A percentile compares a stretch with the other conserved stretches of the same genome.
These are phyloP conservation scores for Oedothorax gibbosus DNA, from an alignment of 1,140 invertebrate species.

Conservation along the genomic window DNA sequence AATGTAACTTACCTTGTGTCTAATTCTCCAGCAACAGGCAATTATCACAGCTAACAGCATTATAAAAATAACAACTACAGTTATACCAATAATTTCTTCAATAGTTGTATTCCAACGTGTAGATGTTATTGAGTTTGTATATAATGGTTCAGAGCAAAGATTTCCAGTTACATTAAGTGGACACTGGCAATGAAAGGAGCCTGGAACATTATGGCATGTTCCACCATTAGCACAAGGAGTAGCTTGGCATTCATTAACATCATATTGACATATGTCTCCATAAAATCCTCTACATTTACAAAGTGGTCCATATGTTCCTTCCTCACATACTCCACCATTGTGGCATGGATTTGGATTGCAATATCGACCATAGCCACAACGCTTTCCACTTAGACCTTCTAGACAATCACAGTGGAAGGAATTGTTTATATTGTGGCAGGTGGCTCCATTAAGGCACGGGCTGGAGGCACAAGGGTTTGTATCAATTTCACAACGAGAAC, in stretches of 20 bases:
- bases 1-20: constrained; percentile 41
- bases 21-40: constrained; percentile 62
- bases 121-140: constrained; percentile 73
- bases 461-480: constrained; percentile 88
- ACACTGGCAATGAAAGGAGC: constrained; percentile 78
- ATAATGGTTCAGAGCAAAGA: constrained; percentile 74
- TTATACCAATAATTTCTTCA: constrained; percentile 74
- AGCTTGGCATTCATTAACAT: constrained; percentile 67
- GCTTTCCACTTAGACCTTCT: constrained; percentile 69
- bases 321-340: constrained; percentile 71
- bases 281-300: constrained; percentile 68
- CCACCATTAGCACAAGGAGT: constrained; percentile 77
- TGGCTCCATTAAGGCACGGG: constrained; percentile 88
- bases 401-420: constrained; percentile 69
- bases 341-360: constrained; percentile 71
- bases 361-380: constrained; percentile 84
- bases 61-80: constrained; percentile 72
- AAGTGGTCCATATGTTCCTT: constrained; percentile 66
- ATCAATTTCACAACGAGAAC: constrained; percentile 71
- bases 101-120: constrained; percentile 75
- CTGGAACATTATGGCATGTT: constrained; percentile 86
- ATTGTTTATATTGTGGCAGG: constrained; percentile 72
- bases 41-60: constrained; percentile 71
- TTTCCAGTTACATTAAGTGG: constrained; percentile 80
- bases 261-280: constrained; percentile 66